Percentiles rank a stretch among this genome's conserved stretches.
Conservation (phyloP, 2,888 invertebrate genomes). For the Elgonia sp. region DNA sequence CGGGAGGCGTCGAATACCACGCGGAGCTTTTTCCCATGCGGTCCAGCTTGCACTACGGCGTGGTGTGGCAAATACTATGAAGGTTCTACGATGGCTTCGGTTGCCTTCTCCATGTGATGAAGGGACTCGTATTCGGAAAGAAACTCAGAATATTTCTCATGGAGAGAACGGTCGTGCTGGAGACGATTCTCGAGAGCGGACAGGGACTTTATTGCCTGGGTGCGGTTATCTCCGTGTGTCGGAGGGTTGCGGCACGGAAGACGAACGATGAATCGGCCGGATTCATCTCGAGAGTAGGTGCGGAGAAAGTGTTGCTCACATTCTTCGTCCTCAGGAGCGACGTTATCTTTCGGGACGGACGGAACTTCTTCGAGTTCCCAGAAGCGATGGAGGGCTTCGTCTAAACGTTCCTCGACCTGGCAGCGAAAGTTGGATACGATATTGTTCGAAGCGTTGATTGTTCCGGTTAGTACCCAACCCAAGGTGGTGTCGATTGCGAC, state of each 20-base stretch:
- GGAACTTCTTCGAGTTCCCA: constrained; percentile 20
- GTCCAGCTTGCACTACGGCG: constrained; percentile 1
- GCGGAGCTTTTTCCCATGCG: neutral
- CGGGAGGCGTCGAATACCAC: constrained; percentile 26
- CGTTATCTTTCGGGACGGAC: too few species aligned
- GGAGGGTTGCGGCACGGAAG: neutral
- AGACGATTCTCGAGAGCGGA: neutral
- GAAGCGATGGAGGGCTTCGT: neutral
- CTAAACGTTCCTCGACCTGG: neutral
- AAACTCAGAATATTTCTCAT: neutral
- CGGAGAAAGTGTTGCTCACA: neutral
- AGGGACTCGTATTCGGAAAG: constrained; percentile 3
- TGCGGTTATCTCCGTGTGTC: neutral
- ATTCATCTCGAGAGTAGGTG: neutral
- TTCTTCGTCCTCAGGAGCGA: neutral
- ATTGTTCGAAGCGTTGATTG: neutral
- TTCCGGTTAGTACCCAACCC: constrained; percentile 30
- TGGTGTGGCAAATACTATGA: constrained; percentile 9
- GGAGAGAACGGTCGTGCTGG: neutral
- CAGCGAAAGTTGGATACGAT: neutral
- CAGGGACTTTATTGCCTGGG: neutral
- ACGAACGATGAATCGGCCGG: constrained; percentile 27
- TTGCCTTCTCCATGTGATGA: neutral
- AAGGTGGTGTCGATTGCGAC: constrained; percentile 1
- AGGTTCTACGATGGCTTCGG: neutral